Evolutionary conservation across 2,797 vertebrate genomes (phyloP).

Genomic region (Eulemur albifrons): DNA sequence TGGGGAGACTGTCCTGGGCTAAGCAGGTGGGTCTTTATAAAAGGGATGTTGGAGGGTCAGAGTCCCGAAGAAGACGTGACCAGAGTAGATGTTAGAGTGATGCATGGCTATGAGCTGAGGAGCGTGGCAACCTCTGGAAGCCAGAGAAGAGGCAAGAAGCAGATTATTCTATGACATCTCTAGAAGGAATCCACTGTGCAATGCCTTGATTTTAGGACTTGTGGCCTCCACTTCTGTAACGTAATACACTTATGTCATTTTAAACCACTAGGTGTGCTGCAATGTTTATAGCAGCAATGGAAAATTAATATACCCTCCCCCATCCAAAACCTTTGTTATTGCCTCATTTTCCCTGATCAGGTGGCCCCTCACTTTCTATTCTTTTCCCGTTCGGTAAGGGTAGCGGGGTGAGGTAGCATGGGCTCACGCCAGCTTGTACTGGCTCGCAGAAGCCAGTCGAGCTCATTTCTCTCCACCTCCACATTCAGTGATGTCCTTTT

Average conservation of each 20-base stretch:
- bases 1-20: too few species aligned
- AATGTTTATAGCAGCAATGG: neutral
- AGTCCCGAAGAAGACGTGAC: rapidly evolving
- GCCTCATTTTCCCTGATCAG: neutral
- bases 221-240: too few species aligned
- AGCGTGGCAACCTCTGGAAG: neutral
- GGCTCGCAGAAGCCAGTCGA: neutral
- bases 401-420: too few species aligned
- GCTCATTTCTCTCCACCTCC: neutral
- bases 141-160: neutral
- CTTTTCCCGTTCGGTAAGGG: neutral
- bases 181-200: neutral
- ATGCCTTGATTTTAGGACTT: neutral
- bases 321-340: neutral
- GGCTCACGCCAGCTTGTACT: neutral
- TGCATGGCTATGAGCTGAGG: neutral
- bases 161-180: neutral
- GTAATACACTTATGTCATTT: neutral
- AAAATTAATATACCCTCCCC: neutral
- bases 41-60: neutral
- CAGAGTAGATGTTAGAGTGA: neutral
- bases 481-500: neutral
- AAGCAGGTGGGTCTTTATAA: neutral
- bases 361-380: neutral
- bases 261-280: too few species aligned